These are phyloP conservation scores for Ia io DNA, from an alignment of 2,113 vertebrate species.

Conservation along the genomic window DNA sequence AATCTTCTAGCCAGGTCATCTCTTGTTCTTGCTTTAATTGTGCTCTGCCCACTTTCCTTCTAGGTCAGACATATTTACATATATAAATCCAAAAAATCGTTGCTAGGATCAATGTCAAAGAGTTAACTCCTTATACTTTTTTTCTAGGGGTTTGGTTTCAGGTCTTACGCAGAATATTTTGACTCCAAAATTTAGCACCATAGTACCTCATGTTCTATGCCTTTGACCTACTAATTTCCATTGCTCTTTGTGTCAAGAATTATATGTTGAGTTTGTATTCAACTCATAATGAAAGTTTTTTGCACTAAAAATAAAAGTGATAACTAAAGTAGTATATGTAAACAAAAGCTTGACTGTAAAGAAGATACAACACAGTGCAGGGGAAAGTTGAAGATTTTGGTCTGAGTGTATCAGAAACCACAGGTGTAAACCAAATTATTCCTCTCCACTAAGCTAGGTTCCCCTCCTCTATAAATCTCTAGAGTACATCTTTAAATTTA, in stretches of 20 bases:
- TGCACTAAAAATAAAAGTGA: background rate
- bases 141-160: background rate
- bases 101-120: background rate
- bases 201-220: background rate
- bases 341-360: background rate
- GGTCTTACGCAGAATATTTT: background rate
- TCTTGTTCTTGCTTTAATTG: background rate
- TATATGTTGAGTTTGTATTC: background rate
- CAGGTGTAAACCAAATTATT: background rate
- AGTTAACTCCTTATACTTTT: background rate
- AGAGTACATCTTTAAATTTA: background rate
- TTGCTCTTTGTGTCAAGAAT: background rate
- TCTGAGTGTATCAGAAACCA: background rate
- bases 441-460: background rate
- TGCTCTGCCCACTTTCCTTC: background rate
- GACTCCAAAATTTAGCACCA: background rate
- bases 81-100: background rate
- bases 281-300: background rate
- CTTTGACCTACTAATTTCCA: background rate
- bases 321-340: background rate
- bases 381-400: background rate
- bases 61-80: background rate
- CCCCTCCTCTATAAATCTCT: background rate
- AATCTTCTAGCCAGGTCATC: rapidly evolving
- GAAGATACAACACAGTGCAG: rapidly evolving